These are phyloP conservation scores for Actinopyga echinites DNA, from an alignment of 53 echinoderm and acorn worm genomes.

Conservation along the genomic window DNA sequence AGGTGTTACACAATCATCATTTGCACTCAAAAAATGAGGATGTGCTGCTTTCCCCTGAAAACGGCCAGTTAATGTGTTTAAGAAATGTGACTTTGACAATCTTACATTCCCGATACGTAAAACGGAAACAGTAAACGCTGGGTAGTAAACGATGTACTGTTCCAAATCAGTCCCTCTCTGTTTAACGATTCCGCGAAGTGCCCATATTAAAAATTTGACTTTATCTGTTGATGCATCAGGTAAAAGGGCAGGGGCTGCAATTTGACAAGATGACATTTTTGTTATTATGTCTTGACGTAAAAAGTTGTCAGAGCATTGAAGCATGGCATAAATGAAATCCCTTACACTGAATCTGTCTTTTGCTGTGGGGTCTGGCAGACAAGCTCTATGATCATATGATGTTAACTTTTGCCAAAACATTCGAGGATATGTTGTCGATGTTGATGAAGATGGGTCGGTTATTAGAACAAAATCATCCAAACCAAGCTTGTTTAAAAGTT, in stretches of 20 bases:
- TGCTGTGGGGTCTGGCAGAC: no score
- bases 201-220: not conserved
- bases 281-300: constrained; percentile 1
- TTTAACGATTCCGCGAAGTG: constrained; percentile 8
- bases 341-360: no score
- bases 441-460: no score
- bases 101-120: not conserved
- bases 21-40: not conserved
- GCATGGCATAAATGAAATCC: no score
- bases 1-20: not conserved
- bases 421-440: no score
- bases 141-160: not conserved
- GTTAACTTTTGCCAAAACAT: no score
- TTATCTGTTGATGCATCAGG: not conserved
- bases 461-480: no score
- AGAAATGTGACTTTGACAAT: not conserved
- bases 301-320: not conserved
- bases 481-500: no score
- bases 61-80: not conserved
- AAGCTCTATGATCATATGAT: no score
- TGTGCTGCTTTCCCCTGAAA: not conserved
- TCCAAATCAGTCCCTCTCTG: not conserved
- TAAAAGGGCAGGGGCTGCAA: not conserved
- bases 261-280: constrained; percentile 12
- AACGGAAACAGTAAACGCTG: not conserved